Percentiles rank a stretch among this genome's conserved stretches.
These are phyloP conservation scores for Pseudobourletiella spinata DNA, from an alignment of 1,140 invertebrate genomes.

Conservation along the genomic window DNA sequence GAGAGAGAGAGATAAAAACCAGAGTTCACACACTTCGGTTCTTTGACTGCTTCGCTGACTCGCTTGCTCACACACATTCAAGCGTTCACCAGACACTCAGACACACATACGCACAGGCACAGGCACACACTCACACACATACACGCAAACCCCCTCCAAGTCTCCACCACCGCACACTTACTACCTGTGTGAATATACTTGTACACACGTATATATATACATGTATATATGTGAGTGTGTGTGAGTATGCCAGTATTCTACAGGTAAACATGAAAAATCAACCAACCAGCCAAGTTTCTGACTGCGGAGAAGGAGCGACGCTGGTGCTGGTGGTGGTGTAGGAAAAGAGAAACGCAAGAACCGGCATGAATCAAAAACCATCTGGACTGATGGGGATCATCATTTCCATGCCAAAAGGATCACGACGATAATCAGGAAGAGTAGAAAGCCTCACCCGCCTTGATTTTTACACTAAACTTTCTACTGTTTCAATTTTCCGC, in stretches of 20 bases:
- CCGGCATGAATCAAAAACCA: constrained; percentile 3
- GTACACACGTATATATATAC: no score
- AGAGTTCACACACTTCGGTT: constrained; percentile 14
- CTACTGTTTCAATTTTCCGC: constrained; percentile 1
- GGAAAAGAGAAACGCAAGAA: constrained; percentile 6
- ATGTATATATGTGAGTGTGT: neutral
- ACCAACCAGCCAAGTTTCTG: constrained; percentile 1
- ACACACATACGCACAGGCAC: no score
- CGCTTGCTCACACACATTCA: neutral
- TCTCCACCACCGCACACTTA: no score
- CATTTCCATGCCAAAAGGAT: constrained; percentile 10
- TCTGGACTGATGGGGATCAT: constrained; percentile 10
- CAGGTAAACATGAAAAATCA: neutral
- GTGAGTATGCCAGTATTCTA: neutral
- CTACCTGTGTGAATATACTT: no score
- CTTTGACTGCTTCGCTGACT: constrained; percentile 8
- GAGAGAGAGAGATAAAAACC: constrained; percentile 2
- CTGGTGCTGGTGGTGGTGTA: no score
- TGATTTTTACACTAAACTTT: constrained; percentile 3
- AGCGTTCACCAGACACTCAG: neutral
- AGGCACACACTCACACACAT: no score
- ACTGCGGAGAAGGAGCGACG: neutral
- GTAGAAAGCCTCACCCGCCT: constrained; percentile 14
- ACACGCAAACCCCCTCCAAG: no score
- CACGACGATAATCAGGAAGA: constrained; percentile 5